phyloP scores from a whole-genome alignment of 2,113 vertebrate genomes.

The Ceyx melanurus region DNA sequence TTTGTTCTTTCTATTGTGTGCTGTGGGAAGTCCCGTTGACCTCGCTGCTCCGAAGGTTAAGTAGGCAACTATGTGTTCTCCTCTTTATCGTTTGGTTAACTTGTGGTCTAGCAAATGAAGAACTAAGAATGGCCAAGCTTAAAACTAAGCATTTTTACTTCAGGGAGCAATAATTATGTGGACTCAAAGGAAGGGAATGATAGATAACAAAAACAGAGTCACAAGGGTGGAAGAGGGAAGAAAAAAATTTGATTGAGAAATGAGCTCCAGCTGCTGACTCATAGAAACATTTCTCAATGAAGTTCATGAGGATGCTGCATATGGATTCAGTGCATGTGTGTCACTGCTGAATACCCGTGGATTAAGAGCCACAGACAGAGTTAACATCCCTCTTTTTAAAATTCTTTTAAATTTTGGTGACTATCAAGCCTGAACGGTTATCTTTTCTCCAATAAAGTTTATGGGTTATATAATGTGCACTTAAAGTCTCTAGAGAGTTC shows the following conservation, averaged over 20 bases:
- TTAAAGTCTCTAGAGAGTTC: not conserved
- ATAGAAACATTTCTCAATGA: not conserved
- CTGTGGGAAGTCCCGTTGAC: not conserved
- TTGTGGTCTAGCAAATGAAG: not conserved
- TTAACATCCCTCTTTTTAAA: not conserved
- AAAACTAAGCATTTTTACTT: not conserved
- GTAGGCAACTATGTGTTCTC: not conserved
- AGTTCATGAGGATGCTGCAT: not conserved
- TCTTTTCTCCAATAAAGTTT: not conserved
- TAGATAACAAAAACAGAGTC: not conserved
- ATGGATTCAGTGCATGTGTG: not conserved
- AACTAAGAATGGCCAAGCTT: not conserved
- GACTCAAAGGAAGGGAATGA: not conserved
- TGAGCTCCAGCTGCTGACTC: constrained; percentile 11
- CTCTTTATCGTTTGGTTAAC: not conserved
- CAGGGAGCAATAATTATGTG: not conserved
- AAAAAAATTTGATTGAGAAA: not conserved
- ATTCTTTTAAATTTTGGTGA: not conserved
- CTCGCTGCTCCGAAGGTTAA: not conserved
- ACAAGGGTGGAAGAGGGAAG: not conserved
- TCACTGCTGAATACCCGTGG: not conserved
- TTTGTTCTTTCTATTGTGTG: not conserved
- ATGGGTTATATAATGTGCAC: not conserved
- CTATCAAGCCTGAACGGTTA: not conserved
- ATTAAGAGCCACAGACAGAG: not conserved